Evolutionary conservation across 2,113 vertebrate species (phyloP), one percentile per base, ranked within the genome.

Genomic region (Mesoclemmys tuberculata): DNA sequence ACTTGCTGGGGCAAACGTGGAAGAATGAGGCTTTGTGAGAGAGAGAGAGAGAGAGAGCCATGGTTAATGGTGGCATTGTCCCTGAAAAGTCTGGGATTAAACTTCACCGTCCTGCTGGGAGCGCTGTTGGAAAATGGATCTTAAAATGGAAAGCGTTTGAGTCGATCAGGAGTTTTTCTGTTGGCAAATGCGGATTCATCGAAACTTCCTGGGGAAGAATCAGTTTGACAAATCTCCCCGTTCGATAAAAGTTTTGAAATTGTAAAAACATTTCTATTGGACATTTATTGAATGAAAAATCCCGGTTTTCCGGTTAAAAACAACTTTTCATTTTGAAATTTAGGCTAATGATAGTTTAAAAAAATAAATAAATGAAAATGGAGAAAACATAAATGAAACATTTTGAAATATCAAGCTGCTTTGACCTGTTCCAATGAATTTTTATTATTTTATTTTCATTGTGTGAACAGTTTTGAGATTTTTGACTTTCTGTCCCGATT

Each of bases 1-100:
- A 87, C 93, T 22, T 90, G 86, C 3, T 56, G 71, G 80, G 79
- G 79, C 68, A 18, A 92, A 91, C 74, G 93, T 93, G 95, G 96
- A 96, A 94, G 61, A 10, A 87, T 75, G 74, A 86, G 93, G 90
- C 54, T 74, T 22, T 31, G 27, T 1, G 0, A 24, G 10, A 10
- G 41, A 44, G 84, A 82, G 0, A 24, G 10, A 10, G 41, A 44
- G 84, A 82, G 58, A 2, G 49, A 0, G 56, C 7, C 27, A 29
- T 35, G 82, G 84, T 64, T 83, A 49, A 55, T 44, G 58, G 79
- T 0, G 9, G 55, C 80, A 58, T 14, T 1, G 29, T 8, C 14
- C 74, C 1, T 2, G 54, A 35, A 46, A 61, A 0, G 5, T 21
- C 26, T 1, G 18, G 8, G 7, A 48, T 14, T 24, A 82, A 7